Percentiles rank a stretch among this genome's conserved stretches.
Conservation (phyloP, 2,797 vertebrate species). For the Miichthys miiuy region DNA sequence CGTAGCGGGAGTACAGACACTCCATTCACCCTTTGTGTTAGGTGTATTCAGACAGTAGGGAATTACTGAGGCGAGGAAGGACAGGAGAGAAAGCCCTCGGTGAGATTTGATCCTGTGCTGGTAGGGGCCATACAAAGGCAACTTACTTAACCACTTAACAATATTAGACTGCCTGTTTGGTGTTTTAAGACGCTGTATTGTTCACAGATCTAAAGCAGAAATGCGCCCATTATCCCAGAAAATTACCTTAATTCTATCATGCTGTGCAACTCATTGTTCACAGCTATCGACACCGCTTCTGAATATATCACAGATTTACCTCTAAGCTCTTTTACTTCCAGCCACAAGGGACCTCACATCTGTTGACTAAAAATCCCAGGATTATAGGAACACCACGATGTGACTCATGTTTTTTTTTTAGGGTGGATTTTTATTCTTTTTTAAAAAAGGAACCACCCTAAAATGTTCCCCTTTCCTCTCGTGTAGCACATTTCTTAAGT, state of each 20-base stretch:
- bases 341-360: conserved; percentile 41
- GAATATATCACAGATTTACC: conserved; percentile 43
- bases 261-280: conserved; percentile 23
- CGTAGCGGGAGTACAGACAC: conserved; percentile 28
- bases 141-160: conserved; percentile 42
- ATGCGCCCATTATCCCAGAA: conserved; percentile 40
- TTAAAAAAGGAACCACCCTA: conserved; percentile 30
- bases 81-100: conserved; percentile 33
- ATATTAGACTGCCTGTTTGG: conserved; percentile 43
- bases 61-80: conserved; percentile 41
- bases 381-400: conserved; percentile 38
- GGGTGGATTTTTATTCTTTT: conserved; percentile 46
- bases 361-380: conserved; percentile 30
- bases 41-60: conserved; percentile 48
- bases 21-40: conserved; percentile 60
- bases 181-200: conserved; percentile 48
- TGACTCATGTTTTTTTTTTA: conserved; percentile 49
- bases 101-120: conserved; percentile 47
- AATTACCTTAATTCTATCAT: conserved; percentile 41
- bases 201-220: conserved; percentile 40
- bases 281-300: conserved; percentile 19
- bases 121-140: conserved; percentile 48
- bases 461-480: conserved; percentile 30
- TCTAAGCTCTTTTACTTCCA: conserved; percentile 36
- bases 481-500: conserved; percentile 19